Evolutionary conservation across 2,888 invertebrate genomes (phyloP).

Genomic region (Arrhopalites spinosus): DNA sequence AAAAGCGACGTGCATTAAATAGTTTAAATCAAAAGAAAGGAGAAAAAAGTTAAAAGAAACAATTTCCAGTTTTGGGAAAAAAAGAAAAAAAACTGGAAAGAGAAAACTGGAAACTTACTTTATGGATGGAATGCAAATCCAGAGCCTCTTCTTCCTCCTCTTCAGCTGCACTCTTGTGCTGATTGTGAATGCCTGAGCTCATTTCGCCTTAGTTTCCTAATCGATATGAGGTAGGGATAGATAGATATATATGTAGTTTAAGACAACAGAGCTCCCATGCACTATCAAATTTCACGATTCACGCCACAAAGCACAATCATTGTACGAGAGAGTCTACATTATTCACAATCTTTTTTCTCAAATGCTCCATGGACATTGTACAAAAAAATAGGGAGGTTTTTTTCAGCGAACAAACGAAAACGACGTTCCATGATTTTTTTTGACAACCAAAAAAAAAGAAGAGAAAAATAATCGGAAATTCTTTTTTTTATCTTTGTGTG

Average conservation of each 20-base stretch:
- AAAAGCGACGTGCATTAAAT: background rate
- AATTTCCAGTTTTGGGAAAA: background rate
- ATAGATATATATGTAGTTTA: conserved; percentile 22
- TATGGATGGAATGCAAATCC: conserved; percentile 52
- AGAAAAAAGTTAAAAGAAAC: background rate
- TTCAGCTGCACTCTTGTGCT: conserved; percentile 3
- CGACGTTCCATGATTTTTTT: background rate
- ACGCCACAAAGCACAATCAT: conserved; percentile 21
- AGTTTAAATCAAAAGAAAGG: conserved; percentile 1
- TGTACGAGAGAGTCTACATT: background rate
- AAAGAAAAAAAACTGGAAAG: conserved; percentile 7
- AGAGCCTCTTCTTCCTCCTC: conserved; percentile 50
- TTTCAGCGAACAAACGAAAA: background rate
- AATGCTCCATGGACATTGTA: background rate
- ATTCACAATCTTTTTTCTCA: too few species aligned
- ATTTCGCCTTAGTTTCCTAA: conserved; percentile 36
- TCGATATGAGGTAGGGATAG: conserved; percentile 27
- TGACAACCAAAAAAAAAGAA: conserved; percentile 23
- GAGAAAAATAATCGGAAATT: too few species aligned
- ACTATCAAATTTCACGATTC: conserved; percentile 27
- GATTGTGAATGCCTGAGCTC: conserved; percentile 28
- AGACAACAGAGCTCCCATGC: conserved; percentile 14
- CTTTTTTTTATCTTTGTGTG: too few species aligned
- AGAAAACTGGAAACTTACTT: conserved; percentile 55
- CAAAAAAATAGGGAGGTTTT: conserved; percentile 6